phyloP scores from a whole-genome alignment of 2,888 invertebrate species.

The Crocallis elinguaria region DNA sequence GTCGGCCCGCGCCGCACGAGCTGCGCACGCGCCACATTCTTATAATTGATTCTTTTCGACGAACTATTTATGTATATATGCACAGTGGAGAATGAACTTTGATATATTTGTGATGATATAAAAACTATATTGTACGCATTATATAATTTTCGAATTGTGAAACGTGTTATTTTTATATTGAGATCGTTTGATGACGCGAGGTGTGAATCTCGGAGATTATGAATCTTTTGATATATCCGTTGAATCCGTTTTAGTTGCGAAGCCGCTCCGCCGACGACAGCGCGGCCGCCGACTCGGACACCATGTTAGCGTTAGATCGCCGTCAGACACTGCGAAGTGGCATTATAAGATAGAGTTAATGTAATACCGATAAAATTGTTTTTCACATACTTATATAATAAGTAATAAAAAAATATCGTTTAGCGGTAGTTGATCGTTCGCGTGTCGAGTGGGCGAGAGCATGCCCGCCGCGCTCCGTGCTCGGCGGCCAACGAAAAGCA shows the following conservation, averaged over 20 bases:
- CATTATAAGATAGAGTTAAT: slow-evolving; percentile 68
- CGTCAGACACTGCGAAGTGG: slow-evolving; percentile 58
- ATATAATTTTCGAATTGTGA: slow-evolving; percentile 68
- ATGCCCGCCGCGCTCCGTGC: slow-evolving; percentile 68
- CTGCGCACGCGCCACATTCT: slow-evolving; percentile 45
- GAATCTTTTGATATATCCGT: slow-evolving; percentile 44
- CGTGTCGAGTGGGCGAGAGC: slow-evolving; percentile 59
- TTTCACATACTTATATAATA: slow-evolving; percentile 81
- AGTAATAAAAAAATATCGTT: slow-evolving; percentile 74
- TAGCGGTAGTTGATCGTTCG: slow-evolving; percentile 75
- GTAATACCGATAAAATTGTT: slow-evolving; percentile 72
- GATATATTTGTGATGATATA: slow-evolving; percentile 73
- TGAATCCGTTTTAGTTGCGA: slow-evolving; percentile 4
- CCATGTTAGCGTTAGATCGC: slow-evolving; percentile 58
- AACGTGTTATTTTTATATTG: slow-evolving; percentile 78
- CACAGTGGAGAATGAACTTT: slow-evolving; percentile 73
- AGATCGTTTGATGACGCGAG: slow-evolving; percentile 63
- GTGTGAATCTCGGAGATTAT: slow-evolving; percentile 48
- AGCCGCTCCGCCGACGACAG: slow-evolving; percentile 33
- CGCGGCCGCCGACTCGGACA: slow-evolving; percentile 37
- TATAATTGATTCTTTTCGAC: slow-evolving; percentile 50
- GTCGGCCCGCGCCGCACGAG: slow-evolving; percentile 41
- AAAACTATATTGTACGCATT: slow-evolving; percentile 64
- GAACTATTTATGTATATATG: slow-evolving; percentile 80
- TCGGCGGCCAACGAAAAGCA: slow-evolving; percentile 82